These are phyloP conservation scores for Muscicapa striata DNA, from an alignment of 2,797 vertebrate genomes.

Conservation along the genomic window DNA sequence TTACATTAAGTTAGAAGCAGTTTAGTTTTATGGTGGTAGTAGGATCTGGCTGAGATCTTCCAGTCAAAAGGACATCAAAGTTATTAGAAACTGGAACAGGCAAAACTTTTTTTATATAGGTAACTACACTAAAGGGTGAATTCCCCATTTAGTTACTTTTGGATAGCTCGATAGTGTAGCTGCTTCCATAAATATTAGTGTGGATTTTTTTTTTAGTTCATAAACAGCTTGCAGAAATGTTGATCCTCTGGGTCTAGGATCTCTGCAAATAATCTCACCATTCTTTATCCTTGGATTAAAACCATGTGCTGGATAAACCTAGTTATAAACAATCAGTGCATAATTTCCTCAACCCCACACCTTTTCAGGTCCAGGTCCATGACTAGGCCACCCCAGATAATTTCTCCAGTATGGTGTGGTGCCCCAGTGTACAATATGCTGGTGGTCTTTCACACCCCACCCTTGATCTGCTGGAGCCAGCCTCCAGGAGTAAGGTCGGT, in stretches of 20 bases:
- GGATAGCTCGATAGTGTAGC: not conserved
- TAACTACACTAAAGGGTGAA: not conserved
- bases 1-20: not conserved
- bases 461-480: slow-evolving; percentile 47
- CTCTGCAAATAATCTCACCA: slow-evolving; percentile 3
- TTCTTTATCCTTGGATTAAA: slow-evolving; percentile 7
- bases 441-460: slow-evolving; percentile 48
- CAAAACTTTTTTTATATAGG: not conserved
- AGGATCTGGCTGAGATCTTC: not conserved
- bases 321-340: slow-evolving; percentile 37
- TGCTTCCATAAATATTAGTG: not conserved
- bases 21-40: not conserved
- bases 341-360: slow-evolving; percentile 41
- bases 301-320: slow-evolving; percentile 43
- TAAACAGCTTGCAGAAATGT: not conserved
- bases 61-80: not conserved
- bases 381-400: slow-evolving; percentile 37
- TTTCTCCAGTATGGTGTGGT: slow-evolving; percentile 52
- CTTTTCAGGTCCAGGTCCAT: slow-evolving; percentile 57
- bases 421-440: slow-evolving; percentile 55
- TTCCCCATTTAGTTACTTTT: not conserved
- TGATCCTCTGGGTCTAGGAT: not conserved
- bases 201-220: not conserved
- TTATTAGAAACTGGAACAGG: not conserved
- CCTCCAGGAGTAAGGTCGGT: slow-evolving; percentile 23